A percentile compares a stretch with the other conserved stretches of the same genome.
Conservation (phyloP, 2,797 vertebrate genomes). For the Tangara arthus region DNA sequence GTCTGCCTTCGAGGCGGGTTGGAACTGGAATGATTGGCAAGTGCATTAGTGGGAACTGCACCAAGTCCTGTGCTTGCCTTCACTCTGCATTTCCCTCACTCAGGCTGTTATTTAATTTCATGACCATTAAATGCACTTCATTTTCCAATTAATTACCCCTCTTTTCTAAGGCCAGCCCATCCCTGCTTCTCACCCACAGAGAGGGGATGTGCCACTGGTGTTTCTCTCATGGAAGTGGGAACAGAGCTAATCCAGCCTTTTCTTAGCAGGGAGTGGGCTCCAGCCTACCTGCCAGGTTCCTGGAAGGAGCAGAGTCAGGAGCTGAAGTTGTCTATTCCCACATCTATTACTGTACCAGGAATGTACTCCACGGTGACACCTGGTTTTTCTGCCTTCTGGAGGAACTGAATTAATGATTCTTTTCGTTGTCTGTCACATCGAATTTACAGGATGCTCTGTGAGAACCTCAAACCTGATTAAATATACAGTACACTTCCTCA, state of each 20-base stretch:
- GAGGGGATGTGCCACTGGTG: neutral
- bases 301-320: neutral
- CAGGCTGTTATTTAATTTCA: neutral
- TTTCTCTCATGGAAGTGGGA: neutral
- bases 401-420: constrained; percentile 41
- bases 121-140: neutral
- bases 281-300: neutral
- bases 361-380: neutral
- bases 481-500: neutral
- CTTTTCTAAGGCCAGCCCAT: neutral
- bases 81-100: neutral
- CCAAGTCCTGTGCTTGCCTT: neutral
- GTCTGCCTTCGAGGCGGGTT: neutral
- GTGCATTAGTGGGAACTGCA: neutral
- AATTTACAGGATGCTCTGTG: neutral
- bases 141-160: neutral
- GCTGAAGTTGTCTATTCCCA: neutral
- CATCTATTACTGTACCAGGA: neutral
- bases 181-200: neutral
- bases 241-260: neutral
- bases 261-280: neutral
- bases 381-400: neutral
- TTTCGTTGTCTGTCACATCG: constrained; percentile 12
- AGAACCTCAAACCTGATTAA: constrained; percentile 20
- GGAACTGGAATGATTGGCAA: neutral